Base-by-base conservation (phyloP, 23 tunicate species). In the Diplosoma virens region DNA sequence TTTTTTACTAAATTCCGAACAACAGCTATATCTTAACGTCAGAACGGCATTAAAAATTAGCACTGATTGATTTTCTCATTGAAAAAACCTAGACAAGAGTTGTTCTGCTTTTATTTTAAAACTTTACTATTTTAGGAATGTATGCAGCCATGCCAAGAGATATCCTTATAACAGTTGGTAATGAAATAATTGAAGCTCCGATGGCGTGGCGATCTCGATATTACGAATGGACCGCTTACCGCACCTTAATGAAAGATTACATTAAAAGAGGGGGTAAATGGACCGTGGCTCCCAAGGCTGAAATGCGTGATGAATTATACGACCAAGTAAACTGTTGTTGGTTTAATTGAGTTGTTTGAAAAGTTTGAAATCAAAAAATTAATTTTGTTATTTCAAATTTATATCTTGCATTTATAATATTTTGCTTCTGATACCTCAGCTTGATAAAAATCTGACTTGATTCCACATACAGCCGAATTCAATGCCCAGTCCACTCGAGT, bases 91-190 rank as follows among this genome's bases (percentile, higher is more conserved):
- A n/a, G n/a, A n/a, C n/a, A n/a, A n/a, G n/a, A n/a, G n/a, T n/a
- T n/a, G n/a, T n/a, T n/a, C n/a, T n/a, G n/a, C n/a, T n/a, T 41
- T 41, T 41, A 9, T 7, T 41, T 41, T 41, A 14, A 9, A 41
- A 41, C 50, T 41, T 9, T n/a, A n/a, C n/a, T n/a, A n/a, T 41
- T 65, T 25, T 29, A 68, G 98, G 98, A 14, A 20, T 94, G 66
- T 94, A 94, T 71, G 84, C 89, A 0, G 98, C 98, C 0, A 94
- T 94, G 98, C 98, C 98, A 20, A 73, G 98, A 26, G 98, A 94
- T 55, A 87, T 94, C 41, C 74, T 94, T 37, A 82, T 94, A 34
- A 82, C 80, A 26, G 60, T 94, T 68, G 98, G 98, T 11, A 67
- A 94, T 37, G 98, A 94, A 29, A 94, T 94, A 20, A 94, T 94